Percentiles rank a stretch among this genome's conserved stretches.
Evolutionary conservation across 2,888 invertebrate species (phyloP).

Genomic region (Aromia moschata): DNA sequence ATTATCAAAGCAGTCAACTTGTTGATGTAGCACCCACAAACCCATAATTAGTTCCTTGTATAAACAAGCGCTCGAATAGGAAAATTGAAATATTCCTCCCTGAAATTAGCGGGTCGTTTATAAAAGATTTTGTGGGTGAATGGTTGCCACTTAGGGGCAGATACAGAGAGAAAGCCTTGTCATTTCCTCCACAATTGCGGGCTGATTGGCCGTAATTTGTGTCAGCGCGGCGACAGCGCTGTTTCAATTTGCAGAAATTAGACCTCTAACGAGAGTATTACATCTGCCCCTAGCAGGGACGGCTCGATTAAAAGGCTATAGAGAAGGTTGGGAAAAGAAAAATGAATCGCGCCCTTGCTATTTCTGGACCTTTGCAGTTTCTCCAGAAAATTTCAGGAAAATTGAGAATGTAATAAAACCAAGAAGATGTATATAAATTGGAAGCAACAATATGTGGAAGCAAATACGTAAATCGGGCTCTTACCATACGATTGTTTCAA

Average conservation of each 20-base stretch:
- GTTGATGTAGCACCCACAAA: background rate
- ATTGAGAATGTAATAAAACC: too few relatives aligned
- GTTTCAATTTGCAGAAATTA: conserved; percentile 47
- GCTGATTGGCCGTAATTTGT: conserved; percentile 57
- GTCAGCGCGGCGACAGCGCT: conserved; percentile 44
- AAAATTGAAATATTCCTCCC: conserved; percentile 21
- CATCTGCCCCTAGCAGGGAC: conserved; percentile 42
- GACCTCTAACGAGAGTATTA: conserved; percentile 44
- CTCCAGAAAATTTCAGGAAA: too few relatives aligned
- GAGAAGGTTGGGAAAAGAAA: too few relatives aligned
- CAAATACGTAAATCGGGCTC: too few relatives aligned
- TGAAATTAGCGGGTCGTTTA: conserved; percentile 26
- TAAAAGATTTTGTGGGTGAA: conserved; percentile 31
- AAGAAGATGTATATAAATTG: too few relatives aligned
- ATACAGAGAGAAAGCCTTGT: conserved; percentile 24
- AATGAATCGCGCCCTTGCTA: too few relatives aligned
- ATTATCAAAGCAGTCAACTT: background rate
- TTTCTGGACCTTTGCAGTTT: too few relatives aligned
- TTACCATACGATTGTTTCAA: too few relatives aligned
- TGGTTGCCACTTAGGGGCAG: conserved; percentile 26
- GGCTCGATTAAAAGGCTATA: background rate
- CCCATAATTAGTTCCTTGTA: conserved; percentile 16
- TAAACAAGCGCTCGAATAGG: conserved; percentile 17
- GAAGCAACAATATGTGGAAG: too few relatives aligned
- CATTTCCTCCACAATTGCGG: conserved; percentile 55